Base-by-base conservation (phyloP, 2,797 vertebrate genomes). In the Numenius phaeopus region DNA sequence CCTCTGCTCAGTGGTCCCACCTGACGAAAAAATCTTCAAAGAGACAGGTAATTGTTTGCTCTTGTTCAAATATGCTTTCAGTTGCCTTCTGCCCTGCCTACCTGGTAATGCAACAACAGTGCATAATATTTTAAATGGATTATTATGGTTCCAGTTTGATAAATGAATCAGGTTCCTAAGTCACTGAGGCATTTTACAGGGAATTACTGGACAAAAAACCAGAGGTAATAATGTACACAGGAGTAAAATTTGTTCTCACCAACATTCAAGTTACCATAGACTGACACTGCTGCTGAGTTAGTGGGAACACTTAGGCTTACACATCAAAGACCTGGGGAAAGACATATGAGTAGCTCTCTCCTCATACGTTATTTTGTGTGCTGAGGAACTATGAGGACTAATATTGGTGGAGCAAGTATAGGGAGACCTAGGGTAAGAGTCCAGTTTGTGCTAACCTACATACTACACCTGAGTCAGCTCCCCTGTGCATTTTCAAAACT, bases 1-100 rank as follows among this genome's bases (percentile, higher is more conserved):
- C 97, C 99, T 99, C 70, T 99, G 99, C 96, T 99, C 99, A 0
- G 99, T 99, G 21, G 98, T 99, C 32, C 99, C 98, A 59, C 99
- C 99, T 0, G 99, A 99, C 4, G 99, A 99, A 86, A 99, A 99
- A 98, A 98, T 99, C 94, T 99, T 99, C 98, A 99, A 99, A 94
- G 99, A 99, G 94, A 99, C 99, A 5, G 99, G 99, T 99, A 82
- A 96, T 93, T 7, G 16, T 26, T 72, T 26, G 1, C 21, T 47
- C 7, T 9, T 49, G 27, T 89, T 83, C n/a, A 77, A 65, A 8
- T 71, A 42, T 10, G 19, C 42, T 57, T 71, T 65, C 42, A n/a
- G 19, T 66, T 83, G 42, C 65, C 29, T 77, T 59, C 61, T 78
- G 14, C 64, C 30, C 61, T 91, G 12, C 49, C 47, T 76, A 44